phyloP scores from a whole-genome alignment of 2,113 vertebrate genomes.

The Ceyx margarethae region DNA sequence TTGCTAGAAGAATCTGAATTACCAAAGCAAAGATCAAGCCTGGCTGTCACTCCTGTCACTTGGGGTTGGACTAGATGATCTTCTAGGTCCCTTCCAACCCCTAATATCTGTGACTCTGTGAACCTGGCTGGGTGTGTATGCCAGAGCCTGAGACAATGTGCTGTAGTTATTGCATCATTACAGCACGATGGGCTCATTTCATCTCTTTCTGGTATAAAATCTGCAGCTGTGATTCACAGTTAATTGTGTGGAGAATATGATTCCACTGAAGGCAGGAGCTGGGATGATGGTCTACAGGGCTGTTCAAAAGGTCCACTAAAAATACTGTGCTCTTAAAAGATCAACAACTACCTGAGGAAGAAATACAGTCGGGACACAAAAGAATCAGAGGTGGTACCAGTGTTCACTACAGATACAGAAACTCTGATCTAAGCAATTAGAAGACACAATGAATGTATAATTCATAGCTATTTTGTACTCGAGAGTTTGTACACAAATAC shows the following conservation, averaged over 20 bases:
- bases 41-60: not conserved
- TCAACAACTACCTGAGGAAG: not conserved
- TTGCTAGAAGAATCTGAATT: not conserved
- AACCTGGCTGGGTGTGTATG: not conserved
- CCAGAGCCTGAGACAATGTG: not conserved
- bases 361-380: not conserved
- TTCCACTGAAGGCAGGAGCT: not conserved
- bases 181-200: not conserved
- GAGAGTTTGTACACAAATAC: slow-evolving; percentile 26
- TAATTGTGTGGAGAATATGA: not conserved
- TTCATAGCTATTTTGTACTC: not conserved
- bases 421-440: not conserved
- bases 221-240: not conserved
- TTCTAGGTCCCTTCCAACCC: no score
- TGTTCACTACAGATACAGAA: not conserved
- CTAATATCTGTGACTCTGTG: no score
- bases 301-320: not conserved
- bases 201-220: not conserved
- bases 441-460: not conserved
- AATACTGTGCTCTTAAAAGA: not conserved
- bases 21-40: not conserved
- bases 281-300: not conserved
- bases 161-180: not conserved
- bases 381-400: not conserved
- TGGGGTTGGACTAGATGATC: no score